These are phyloP conservation scores for Amblyopsis hoosieri DNA, from an alignment of 2,797 vertebrate genomes.

Conservation along the genomic window DNA sequence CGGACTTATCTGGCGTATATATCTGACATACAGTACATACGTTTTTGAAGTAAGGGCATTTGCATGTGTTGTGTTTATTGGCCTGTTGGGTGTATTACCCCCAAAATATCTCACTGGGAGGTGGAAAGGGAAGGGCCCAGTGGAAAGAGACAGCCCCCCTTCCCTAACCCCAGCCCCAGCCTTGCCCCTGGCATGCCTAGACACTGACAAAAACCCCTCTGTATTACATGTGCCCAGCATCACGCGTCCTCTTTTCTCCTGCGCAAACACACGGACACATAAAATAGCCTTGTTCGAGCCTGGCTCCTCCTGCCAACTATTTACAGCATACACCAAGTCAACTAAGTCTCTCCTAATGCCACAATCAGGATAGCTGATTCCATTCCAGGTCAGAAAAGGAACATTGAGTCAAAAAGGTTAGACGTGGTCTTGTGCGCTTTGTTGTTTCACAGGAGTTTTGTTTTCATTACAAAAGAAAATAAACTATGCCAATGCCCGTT, in stretches of 20 bases:
- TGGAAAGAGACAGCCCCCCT: too few species aligned
- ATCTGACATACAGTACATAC: neutral
- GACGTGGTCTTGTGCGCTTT: neutral
- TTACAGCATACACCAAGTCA: constrained; percentile 35
- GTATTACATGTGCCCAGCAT: constrained; percentile 71
- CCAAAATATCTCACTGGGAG: constrained; percentile 50
- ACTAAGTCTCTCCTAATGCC: constrained; percentile 32
- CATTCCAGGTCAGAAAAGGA: constrained; percentile 5
- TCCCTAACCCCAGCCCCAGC: constrained; percentile 14
- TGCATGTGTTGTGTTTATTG: too few species aligned
- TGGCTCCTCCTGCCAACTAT: constrained; percentile 28
- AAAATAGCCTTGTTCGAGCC: constrained; percentile 45
- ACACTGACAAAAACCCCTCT: constrained; percentile 74
- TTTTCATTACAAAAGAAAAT: too few species aligned
- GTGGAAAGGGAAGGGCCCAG: constrained; percentile 37
- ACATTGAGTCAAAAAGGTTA: constrained; percentile 47
- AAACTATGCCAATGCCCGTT: too few species aligned
- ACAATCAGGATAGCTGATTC: constrained; percentile 34
- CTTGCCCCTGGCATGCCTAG: constrained; percentile 28
- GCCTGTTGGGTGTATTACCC: neutral
- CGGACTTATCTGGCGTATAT: neutral
- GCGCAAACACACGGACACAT: constrained; percentile 40
- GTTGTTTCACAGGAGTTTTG: too few species aligned
- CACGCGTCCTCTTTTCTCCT: constrained; percentile 39
- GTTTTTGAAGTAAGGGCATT: neutral